Evolutionary conservation across 2,888 invertebrate genomes (phyloP), one percentile per base, ranked within the genome.

Genomic region (Dasysyrphus albostriatus): DNA sequence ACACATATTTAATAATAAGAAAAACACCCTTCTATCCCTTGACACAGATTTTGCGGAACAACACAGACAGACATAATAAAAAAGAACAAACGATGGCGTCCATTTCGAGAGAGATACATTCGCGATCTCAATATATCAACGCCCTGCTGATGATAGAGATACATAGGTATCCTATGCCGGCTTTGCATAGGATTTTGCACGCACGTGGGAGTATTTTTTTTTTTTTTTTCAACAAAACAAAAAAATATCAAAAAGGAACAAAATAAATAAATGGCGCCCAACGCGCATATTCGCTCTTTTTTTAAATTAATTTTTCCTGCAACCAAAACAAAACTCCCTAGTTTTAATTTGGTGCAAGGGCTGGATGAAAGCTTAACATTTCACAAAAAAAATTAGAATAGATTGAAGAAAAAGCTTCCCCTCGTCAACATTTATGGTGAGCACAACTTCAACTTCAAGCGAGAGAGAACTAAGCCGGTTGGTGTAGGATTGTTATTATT

Each of bases 281-380:
- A 51, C 47, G 87, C 87, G 87, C 87, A 83, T 5, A 79, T 44
- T 87, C 87, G 54, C 78, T 83, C 83, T 78, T 76, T 73, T n/a
- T 72, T 10, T 10, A n/a, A 19, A 5, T 12, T 67, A 24, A 37
- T 61, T 32, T 29, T 56, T 70, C 14, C 24, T 29, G 49, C n/a
- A 47, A 78, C 14, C 65, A 63, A 58, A 69, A 67, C 67, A 67
- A 67, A 49, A 67, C 19, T 37, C 37, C 34, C n/a, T 69, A 29
- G 39, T 54, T 69, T 49, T 5, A 78, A 84, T 83, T 84, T 90
- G 82, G 89, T 79, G 83, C 88, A 88, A 88, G 84, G 83, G 76
- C 88, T 88, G 87, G 79, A 88, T 89, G 89, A 91, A 91, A 91
- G 91, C 88, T 89, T 37, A 5, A 16, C n/a, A 34, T 54, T 19